Percentiles rank a stretch among this genome's conserved stretches.
phyloP scores from a whole-genome alignment of 1,140 invertebrate genomes.

The Orchestia grillus region DNA sequence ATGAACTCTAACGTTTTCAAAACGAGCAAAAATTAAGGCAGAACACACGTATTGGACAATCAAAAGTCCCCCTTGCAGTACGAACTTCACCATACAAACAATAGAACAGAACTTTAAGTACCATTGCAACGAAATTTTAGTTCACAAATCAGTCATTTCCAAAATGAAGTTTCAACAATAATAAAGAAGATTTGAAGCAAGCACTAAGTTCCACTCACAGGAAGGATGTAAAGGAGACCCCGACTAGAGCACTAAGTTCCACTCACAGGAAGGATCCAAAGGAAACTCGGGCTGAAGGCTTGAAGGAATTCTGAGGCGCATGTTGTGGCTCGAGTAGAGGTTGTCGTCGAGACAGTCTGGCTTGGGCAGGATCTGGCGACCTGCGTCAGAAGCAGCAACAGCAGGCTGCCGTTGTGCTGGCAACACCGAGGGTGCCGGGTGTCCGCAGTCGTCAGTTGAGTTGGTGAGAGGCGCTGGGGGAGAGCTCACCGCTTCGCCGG shows the following conservation, averaged over 20 bases:
- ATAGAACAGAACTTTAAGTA: too few relatives aligned
- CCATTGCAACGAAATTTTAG: too few relatives aligned
- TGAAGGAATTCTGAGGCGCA: slow-evolving; percentile 32
- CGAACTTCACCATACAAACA: too few relatives aligned
- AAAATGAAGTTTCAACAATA: too few relatives aligned
- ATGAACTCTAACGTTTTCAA: too few relatives aligned
- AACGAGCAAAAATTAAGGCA: too few relatives aligned
- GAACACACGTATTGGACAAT: too few relatives aligned
- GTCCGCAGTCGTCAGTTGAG: neutral
- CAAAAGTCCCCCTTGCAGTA: too few relatives aligned
- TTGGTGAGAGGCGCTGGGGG: neutral
- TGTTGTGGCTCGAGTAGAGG: slow-evolving; percentile 13
- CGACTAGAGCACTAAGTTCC: slow-evolving; percentile 61
- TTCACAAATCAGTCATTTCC: too few relatives aligned
- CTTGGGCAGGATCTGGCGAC: slow-evolving; percentile 16
- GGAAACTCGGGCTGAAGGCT: slow-evolving; percentile 66
- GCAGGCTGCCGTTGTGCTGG: neutral
- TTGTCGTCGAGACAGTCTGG: slow-evolving; percentile 62
- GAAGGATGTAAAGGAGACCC: slow-evolving; percentile 65
- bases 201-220: slow-evolving; percentile 58
- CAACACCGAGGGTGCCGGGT: neutral
- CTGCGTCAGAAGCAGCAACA: neutral
- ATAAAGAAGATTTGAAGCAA: too few relatives aligned
- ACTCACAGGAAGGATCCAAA: slow-evolving; percentile 65
- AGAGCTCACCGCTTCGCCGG: slow-evolving; percentile 49